Percentiles rank a stretch among this genome's conserved stretches.
These are phyloP conservation scores for Labia minor DNA, from an alignment of 2,888 invertebrate species.

Conservation along the genomic window DNA sequence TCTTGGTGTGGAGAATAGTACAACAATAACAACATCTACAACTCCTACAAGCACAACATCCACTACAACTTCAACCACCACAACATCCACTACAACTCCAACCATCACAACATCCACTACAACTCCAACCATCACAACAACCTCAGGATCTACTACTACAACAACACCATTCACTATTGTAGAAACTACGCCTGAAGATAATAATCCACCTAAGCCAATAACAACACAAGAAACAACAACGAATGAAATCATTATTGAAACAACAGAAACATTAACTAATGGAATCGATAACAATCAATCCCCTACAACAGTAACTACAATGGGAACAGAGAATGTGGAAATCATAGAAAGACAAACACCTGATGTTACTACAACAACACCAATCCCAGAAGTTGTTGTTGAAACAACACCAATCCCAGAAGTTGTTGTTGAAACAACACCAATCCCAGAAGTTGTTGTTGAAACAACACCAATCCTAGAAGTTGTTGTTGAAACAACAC, in stretches of 20 bases:
- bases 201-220: slow-evolving; percentile 24
- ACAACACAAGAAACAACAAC: slow-evolving; percentile 8
- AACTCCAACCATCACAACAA: slow-evolving; percentile 19
- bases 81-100: slow-evolving; percentile 13
- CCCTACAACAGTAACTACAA: no score
- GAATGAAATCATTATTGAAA: slow-evolving; percentile 8
- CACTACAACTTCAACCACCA: not conserved
- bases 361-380: no score
- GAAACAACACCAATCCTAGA: no score
- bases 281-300: no score
- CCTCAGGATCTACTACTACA: slow-evolving; percentile 24
- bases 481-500: no score
- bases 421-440: no score
- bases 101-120: not conserved
- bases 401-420: no score
- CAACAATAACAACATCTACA: slow-evolving; percentile 23
- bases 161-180: slow-evolving; percentile 22
- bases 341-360: no score
- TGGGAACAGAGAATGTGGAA: no score
- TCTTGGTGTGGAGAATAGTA: slow-evolving; percentile 30
- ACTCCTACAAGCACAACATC: slow-evolving; percentile 27
- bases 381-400: no score
- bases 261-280: no score
- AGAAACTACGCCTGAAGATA: not conserved
- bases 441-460: no score